Conservation (phyloP, 1,140 invertebrate genomes). For the Drosophila novamexicana region DNA sequence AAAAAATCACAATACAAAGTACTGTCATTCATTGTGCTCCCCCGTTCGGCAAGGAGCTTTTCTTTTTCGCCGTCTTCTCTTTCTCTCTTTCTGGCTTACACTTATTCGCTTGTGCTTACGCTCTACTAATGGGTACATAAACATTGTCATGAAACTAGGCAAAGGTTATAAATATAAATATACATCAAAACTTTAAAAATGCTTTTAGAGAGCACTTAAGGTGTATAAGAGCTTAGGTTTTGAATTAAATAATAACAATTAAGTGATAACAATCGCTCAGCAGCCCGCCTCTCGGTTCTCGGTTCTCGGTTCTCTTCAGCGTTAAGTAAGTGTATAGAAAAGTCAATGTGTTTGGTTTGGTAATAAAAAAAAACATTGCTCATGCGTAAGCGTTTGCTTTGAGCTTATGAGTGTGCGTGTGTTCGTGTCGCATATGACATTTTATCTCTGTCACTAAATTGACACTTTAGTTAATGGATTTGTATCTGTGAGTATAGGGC, state of each 20-base stretch:
- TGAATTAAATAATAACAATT: no score
- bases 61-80: slow-evolving; percentile 11
- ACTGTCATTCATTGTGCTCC: slow-evolving; percentile 75
- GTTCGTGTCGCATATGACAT: slow-evolving; percentile 69
- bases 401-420: slow-evolving; percentile 35
- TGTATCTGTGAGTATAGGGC: slow-evolving; percentile 73
- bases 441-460: slow-evolving; percentile 84
- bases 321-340: not conserved
- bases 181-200: no score
- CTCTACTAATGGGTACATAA: not conserved
- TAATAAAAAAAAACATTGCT: slow-evolving; percentile 21
- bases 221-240: no score
- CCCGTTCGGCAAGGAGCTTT: slow-evolving; percentile 55
- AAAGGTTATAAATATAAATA: not conserved
- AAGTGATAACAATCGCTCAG: no score
- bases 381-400: slow-evolving; percentile 39
- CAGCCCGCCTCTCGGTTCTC: no score
- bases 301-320: no score
- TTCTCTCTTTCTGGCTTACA: not conserved
- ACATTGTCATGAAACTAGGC: not conserved
- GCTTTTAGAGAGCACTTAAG: no score
- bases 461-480: slow-evolving; percentile 84
- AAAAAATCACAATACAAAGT: slow-evolving; percentile 70
- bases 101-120: not conserved
- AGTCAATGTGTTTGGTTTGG: not conserved